Evolutionary conservation across 2,888 invertebrate genomes (phyloP).

Genomic region (Cantharis rufa): DNA sequence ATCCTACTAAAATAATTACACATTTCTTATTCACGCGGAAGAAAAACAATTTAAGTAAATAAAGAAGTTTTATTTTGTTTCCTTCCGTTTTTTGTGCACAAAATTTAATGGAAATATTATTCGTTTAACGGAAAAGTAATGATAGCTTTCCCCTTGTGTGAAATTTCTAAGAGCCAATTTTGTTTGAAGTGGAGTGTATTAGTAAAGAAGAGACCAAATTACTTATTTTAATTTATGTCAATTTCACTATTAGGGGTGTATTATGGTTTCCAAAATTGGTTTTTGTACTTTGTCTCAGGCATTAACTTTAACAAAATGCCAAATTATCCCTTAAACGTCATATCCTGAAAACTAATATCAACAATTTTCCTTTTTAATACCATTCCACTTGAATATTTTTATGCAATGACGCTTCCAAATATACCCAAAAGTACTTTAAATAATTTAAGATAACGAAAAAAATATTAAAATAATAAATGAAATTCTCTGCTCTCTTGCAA

Average conservation of each 20-base stretch:
- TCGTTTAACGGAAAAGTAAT: slow-evolving; percentile 1
- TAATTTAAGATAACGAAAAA: background rate
- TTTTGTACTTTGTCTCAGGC: background rate
- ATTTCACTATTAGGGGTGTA: background rate
- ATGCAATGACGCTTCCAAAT: background rate
- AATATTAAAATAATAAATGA: background rate
- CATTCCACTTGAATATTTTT: background rate
- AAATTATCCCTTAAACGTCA: background rate
- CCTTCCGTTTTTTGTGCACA: background rate
- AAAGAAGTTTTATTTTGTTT: background rate
- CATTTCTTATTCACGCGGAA: background rate
- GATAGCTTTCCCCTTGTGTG: slow-evolving; percentile 2
- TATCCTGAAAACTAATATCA: background rate
- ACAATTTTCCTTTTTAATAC: slow-evolving; percentile 1
- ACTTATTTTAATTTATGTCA: slow-evolving; percentile 5
- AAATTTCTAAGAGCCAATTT: slow-evolving; percentile 4
- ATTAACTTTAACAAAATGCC: background rate
- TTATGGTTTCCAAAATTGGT: slow-evolving; percentile 1
- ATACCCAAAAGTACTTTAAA: background rate
- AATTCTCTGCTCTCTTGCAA: background rate
- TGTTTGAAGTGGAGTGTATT: background rate
- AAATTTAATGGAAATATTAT: slow-evolving; percentile 1
- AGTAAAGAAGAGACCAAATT: background rate
- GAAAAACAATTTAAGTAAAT: background rate
- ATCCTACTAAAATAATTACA: background rate